A percentile compares a stretch with the other conserved stretches of the same genome.
Evolutionary conservation across 2,888 invertebrate genomes (phyloP).

Genomic region (Agrypnus murinus): DNA sequence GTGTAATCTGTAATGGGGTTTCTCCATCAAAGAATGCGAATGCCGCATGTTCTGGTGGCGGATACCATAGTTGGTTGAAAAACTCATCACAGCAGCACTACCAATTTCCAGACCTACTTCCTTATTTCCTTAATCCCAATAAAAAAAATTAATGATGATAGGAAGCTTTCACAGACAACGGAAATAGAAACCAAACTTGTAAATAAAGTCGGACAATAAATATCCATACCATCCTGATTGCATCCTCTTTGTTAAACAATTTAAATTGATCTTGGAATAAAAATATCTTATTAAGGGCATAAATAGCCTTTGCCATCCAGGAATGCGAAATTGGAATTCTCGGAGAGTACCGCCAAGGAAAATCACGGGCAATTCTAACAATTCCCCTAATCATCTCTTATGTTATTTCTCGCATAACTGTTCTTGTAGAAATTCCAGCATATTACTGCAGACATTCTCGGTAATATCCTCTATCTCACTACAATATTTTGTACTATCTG

Average conservation of each 20-base stretch:
- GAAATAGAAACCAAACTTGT: too few relatives aligned
- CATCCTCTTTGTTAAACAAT: neutral
- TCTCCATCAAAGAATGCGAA: too few relatives aligned
- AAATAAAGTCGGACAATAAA: neutral
- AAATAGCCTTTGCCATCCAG: conserved; percentile 7
- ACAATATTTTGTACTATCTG: neutral
- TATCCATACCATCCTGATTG: neutral
- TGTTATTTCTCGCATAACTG: conserved; percentile 1
- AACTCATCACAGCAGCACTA: conserved; percentile 3
- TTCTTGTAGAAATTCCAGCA: conserved; percentile 8
- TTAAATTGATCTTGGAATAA: too few relatives aligned
- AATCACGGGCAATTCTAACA: neutral
- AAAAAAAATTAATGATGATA: too few relatives aligned
- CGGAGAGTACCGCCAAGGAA: neutral
- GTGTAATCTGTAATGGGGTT: neutral
- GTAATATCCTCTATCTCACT: conserved; percentile 5
- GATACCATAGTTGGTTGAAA: conserved; percentile 4
- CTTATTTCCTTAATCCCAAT: too few relatives aligned
- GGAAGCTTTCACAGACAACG: too few relatives aligned
- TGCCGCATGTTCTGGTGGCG: neutral
- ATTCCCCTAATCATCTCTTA: neutral
- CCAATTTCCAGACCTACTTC: neutral
- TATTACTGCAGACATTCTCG: neutral
- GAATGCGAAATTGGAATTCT: conserved; percentile 1
- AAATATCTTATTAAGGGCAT: too few relatives aligned